Conservation (phyloP, 2,113 vertebrate species). For the Dipodomys spectabilis region DNA sequence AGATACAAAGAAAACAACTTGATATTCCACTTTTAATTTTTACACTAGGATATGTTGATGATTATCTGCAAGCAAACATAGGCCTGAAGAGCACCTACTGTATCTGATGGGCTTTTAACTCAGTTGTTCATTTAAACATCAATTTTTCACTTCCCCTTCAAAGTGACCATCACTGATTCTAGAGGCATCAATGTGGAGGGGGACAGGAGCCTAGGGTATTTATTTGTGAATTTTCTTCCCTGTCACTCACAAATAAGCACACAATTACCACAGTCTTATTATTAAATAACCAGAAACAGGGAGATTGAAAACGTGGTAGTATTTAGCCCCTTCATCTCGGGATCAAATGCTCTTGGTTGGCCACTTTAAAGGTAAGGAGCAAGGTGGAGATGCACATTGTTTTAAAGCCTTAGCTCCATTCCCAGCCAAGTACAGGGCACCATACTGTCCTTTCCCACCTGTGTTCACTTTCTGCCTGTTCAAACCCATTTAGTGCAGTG, state of each 20-base stretch:
- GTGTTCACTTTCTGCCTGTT: background rate
- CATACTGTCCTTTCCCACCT: rapidly evolving
- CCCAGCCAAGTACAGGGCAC: rapidly evolving
- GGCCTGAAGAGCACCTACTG: background rate
- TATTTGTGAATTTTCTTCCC: background rate
- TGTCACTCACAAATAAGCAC: background rate
- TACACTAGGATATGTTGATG: background rate
- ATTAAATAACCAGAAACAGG: background rate
- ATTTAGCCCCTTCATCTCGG: background rate
- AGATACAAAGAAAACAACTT: background rate
- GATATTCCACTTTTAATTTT: background rate
- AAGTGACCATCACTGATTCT: background rate
- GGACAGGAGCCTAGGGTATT: background rate
- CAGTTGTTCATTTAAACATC: background rate
- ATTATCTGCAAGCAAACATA: background rate
- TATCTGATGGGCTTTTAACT: background rate
- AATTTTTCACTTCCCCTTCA: background rate
- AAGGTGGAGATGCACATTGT: rapidly evolving
- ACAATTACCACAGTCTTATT: background rate
- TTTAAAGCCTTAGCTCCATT: background rate
- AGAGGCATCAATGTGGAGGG: background rate
- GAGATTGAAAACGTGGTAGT: rapidly evolving
- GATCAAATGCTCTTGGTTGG: background rate
- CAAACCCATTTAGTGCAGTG: rapidly evolving
- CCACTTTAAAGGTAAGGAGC: background rate